Base-by-base conservation (phyloP, 2,888 invertebrate genomes). In the Lepetodrilus schrolli region DNA sequence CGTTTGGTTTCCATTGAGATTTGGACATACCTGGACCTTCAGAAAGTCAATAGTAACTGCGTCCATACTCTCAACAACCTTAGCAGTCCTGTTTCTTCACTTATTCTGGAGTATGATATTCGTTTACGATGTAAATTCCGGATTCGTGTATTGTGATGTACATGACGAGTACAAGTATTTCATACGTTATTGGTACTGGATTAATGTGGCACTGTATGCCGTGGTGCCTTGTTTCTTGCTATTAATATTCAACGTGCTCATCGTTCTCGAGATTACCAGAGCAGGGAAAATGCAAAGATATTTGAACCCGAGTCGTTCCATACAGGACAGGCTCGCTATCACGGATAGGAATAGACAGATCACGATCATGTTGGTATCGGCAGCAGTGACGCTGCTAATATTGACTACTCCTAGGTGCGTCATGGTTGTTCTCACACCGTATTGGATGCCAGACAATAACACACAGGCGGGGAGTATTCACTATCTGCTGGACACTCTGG, bases 341-440 rank as follows among this genome's bases (percentile, higher is more conserved):
- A 26, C 47, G 10, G 43, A 43, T 23, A 43, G 47, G 5, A 65
- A 72, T 30, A 8, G 66, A 4, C 50, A 66, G n/a, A 70, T 80
- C 30, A 80, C 78, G 21, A 70, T 77, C 13, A 78, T 80, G 79
- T 49, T 80, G 38, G 38, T 75, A 38, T 51, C 76, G 21, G 78
- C 78, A 4, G 75, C 71, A 0, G 37, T 74, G 4, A 66, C 30
- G 1, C 17, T 72, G 58, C 23, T 72, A n/a, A 37, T 72, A 4
- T 20, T 51, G 34, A 72, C 58, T 38, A 72, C 58, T 5, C 50
- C 47, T 0, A 8, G 38, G 20, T 58, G 51, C 13, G 26, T 80
- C 8, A 74, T 80, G 49, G 65, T 80, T 1, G 10, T 80, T 1
- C 73, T 78, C 1, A 43, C 69, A 69, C 72, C 66, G 30, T 50